Base-by-base conservation (phyloP, 2,888 invertebrate species). In the Eugnorisma glareosa region DNA sequence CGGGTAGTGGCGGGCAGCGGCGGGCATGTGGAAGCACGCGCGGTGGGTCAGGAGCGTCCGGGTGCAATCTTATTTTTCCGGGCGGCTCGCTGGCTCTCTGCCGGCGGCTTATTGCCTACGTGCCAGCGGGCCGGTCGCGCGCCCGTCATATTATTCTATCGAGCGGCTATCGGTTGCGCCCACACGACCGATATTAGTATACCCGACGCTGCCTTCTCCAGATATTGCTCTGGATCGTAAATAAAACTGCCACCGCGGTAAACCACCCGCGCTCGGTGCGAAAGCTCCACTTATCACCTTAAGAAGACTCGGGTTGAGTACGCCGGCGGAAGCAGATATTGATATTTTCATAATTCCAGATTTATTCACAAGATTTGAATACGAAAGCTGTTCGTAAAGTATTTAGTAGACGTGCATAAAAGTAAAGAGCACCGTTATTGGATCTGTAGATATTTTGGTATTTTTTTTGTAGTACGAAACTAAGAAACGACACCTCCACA, bases 101-200 rank as follows among this genome's bases (percentile, higher is more conserved):
- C 94, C 95, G 93, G 93, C 91, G 94, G 95, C 96, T 96, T 96
- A 96, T 96, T 96, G 96, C 96, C 95, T 96, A 96, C 96, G 96
- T 96, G 96, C 95, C 94, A 92, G 91, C 92, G 92, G 93, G 90
- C 91, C 93, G 93, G 94, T 92, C 94, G 92, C 93, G 91, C 92
- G 90, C 93, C 93, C 94, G 95, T 95, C 96, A 96, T 96, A 96
- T 96, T 96, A 96, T 96, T 96, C 96, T 95, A 96, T 96, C 95
- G 95, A 93, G 92, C 93, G 93, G 92, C 95, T 96, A 96, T 96
- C 96, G 95, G 93, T 89, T 86, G 92, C 92, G 90, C 90, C 94
- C 95, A 95, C 94, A 94, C 95, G 91, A 92, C 92, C 93, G 93
- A 95, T 96, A 96, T 96, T 96, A 96, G 95, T 95, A 94, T 93